Base-by-base conservation (phyloP, 2,888 invertebrate genomes). In the Tortrix viridana region DNA sequence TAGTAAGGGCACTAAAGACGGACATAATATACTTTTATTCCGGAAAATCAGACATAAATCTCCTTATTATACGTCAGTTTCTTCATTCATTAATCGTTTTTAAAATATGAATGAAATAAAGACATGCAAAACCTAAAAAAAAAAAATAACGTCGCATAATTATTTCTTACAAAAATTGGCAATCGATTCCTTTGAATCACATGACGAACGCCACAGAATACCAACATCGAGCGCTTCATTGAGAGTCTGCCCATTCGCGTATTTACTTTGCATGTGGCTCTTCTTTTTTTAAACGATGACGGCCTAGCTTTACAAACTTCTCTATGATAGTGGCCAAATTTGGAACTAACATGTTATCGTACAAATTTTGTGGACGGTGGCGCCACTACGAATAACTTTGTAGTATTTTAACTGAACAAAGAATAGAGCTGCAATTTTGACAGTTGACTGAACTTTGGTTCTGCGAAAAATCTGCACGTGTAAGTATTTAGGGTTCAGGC, bases 371-470 rank as follows among this genome's bases (percentile, higher is more conserved):
- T 3, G 50, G 37, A 20, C 26, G 16, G 44, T 37, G 38, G 52
- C 38, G 52, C 38, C 22, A 16, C 41, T 7, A 7, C 5, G 5
- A 12, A 9, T 52, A 52, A 52, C n/a, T 26, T 62, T 44, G 62
- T 37, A 1, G 47, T 48, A 5, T 22, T 55, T 70, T 70, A 69
- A 65, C 50, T 68, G 70, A 70, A 76, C 75, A 76, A 76, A 77
- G 78, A 76, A 71, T 71, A 70, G 70, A 67, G 69, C 71, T 81
- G 76, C 75, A 76, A 75, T 71, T 63, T 68, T 73, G 71, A 69
- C 71, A 75, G 80, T 81, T 81, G 77, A 80, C 56, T 81, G 81
- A 81, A 75, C 77, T 71, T 50, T 57, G 50, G 44, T 56, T 60
- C 54, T 38, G 49, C 38, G 56, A 62, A 65, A 43, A 43, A 43